These are phyloP conservation scores for Actinemys pallida DNA, from an alignment of 2,113 vertebrate species.

Conservation along the genomic window DNA sequence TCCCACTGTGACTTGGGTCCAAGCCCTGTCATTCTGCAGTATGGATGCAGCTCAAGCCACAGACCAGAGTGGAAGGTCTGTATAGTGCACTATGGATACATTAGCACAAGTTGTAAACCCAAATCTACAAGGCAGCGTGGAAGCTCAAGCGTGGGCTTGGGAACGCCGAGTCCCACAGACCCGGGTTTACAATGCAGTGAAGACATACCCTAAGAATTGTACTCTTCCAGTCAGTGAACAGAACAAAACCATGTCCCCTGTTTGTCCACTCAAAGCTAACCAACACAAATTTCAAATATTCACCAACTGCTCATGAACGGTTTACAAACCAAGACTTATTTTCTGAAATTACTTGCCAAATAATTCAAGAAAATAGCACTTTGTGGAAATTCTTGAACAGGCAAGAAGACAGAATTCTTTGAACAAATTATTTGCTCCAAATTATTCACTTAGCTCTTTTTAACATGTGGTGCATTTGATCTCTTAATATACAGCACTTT, in stretches of 20 bases:
- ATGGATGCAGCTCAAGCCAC: neutral
- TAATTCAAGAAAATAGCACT: neutral
- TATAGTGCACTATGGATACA: neutral
- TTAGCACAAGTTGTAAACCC: neutral
- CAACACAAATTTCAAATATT: neutral
- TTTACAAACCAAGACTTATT: neutral
- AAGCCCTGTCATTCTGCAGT: neutral
- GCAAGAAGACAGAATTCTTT: neutral
- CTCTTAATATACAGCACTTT: conserved; percentile 24
- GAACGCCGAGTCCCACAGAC: neutral
- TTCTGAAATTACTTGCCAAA: neutral
- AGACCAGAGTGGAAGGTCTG: neutral
- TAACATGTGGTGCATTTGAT: neutral
- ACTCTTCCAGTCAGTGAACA: neutral
- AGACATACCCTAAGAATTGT: neutral
- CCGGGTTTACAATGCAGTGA: neutral
- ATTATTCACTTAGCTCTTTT: neutral
- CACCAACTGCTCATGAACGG: neutral
- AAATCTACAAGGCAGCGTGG: neutral
- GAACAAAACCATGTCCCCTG: neutral
- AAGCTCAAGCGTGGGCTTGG: neutral
- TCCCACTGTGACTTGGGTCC: neutral
- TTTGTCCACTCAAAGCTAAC: neutral
- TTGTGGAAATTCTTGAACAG: neutral
- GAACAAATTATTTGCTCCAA: neutral